Evolutionary conservation across 64 coral and sea anemone species (phyloP), one percentile per base, ranked within the genome.

Genomic region (Montipora foliosa): DNA sequence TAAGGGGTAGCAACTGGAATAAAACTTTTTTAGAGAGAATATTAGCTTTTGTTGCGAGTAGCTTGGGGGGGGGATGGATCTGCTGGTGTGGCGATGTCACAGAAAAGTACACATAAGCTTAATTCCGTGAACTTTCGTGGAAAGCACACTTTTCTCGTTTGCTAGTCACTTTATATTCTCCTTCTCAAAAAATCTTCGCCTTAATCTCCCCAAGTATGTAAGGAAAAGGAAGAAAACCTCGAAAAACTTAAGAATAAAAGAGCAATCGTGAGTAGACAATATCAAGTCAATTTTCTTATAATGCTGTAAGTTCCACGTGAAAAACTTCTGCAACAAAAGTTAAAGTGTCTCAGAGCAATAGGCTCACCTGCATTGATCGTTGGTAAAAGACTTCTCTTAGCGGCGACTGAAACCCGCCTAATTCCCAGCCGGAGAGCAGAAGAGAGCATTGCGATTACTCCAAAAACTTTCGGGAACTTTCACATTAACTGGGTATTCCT

Each of bases 401-500:
- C 37, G 70, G 81, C 44, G 44, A 16, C 50, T 61, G 81, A 92
- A 59, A 92, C 47, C 12, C 59, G 90, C 22, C 81, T 84, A 5
- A 92, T 19, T 75, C 80, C 90, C 24, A 82, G 69, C 69, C 90
- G 84, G 37, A 92, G 51, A 86, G 80, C 73, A 84, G 81, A 92
- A 74, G 90, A 92, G 48, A 92, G 90, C 90, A 92, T 92, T 59
- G 75, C 75, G 21, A 76, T 89, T 77, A 16, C 66, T 20, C 1
- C n/a, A 66, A 3, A 85, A 85, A 85, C 64, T 92, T 37, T 52
- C 24, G 47, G n/a, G 71, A 78, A 92, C 53, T 19, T 84, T 37
- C 37, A 37, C 70, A 44, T 53, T 53, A 91, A 91, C 68, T 64
- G 4, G 5, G 10, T 55, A 37, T 55, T 55, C 10, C 5, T 19